Evolutionary conservation across 2,888 invertebrate genomes (phyloP), one percentile per base, ranked within the genome.

Genomic region (Scaptomyza reducta): DNA sequence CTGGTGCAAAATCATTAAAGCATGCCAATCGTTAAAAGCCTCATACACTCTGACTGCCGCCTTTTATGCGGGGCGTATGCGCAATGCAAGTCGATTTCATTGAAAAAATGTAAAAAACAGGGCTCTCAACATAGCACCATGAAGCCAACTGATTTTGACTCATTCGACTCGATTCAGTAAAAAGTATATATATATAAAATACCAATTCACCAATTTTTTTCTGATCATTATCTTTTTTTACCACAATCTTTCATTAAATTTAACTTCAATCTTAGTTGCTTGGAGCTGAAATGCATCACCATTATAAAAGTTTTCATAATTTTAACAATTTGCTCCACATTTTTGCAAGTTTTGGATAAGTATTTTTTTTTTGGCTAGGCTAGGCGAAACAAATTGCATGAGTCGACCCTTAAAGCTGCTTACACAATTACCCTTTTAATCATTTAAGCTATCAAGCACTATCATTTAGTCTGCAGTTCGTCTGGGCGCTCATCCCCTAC

Each of bases 401-500:
- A 73, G 13, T 25, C 11, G 7, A 9, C 29, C 33, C 25, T 70
- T 58, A 45, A 59, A 74, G 53, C 49, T 22, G 25, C 40, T 61
- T 29, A 13, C n/a, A 35, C 27, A 50, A 45, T 44, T 33, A 49
- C 13, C 18, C 38, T 51, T 38, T 29, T 45, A 9, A 35, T 47
- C 49, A 56, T 65, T 45, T 42, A 46, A 55, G 44, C 33, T n/a
- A 16, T 7, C 22, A 33, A 33, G 14, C 60, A 41, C 11, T 7
- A 27, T 38, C 59, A 76, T 55, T 59, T 45, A 38, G 38, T 57
- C 60, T 70, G 67, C 67, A 59, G 66, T 38, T 76, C 57, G 68
- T 71, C 79, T 65, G 77, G 56, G 53, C 61, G 44, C 16, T 10
- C 22, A 9, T 33, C 10, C 10, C 18, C 33, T 6, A 7, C 3